Conservation (phyloP, 2,888 invertebrate species). For the Caenorhabditis panamensis region DNA sequence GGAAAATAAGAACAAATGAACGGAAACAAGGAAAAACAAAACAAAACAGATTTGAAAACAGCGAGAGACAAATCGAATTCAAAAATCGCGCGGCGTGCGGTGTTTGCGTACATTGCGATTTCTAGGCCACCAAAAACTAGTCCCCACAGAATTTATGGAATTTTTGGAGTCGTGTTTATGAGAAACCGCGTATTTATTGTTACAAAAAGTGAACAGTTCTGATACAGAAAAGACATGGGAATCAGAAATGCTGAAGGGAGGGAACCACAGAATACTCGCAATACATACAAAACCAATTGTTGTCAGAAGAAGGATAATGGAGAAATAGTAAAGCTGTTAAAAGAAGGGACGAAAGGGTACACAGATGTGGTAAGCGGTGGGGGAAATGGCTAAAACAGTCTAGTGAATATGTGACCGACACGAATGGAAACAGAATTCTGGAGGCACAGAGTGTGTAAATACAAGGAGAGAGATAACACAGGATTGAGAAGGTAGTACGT, state of each 20-base stretch:
- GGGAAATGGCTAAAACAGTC: constrained; percentile 14
- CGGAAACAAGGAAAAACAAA: neutral
- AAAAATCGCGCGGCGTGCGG: neutral
- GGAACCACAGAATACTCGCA: constrained; percentile 29
- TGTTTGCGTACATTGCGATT: neutral
- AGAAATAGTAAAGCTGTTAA: constrained; percentile 30
- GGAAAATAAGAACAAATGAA: neutral
- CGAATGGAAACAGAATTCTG: neutral
- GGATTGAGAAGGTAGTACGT: neutral
- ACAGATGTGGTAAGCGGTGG: constrained; percentile 7
- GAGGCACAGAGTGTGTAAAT: constrained; percentile 15
- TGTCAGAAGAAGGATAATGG: constrained; percentile 1
- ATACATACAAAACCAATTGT: constrained; percentile 21
- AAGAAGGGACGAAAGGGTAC: constrained; percentile 7
- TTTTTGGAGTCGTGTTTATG: too few species aligned
- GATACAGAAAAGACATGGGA: constrained; percentile 34
- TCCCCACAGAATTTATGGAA: neutral
- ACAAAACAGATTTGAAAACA: too few species aligned
- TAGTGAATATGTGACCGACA: constrained; percentile 27
- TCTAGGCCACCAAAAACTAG: neutral
- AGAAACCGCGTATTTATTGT: constrained; percentile 20
- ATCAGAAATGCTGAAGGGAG: constrained; percentile 26
- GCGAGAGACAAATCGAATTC: neutral
- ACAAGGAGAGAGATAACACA: neutral
- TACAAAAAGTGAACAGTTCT: constrained; percentile 32